Conservation (phyloP, 1,140 invertebrate genomes). For the Macrobrachium rosenbergii region DNA sequence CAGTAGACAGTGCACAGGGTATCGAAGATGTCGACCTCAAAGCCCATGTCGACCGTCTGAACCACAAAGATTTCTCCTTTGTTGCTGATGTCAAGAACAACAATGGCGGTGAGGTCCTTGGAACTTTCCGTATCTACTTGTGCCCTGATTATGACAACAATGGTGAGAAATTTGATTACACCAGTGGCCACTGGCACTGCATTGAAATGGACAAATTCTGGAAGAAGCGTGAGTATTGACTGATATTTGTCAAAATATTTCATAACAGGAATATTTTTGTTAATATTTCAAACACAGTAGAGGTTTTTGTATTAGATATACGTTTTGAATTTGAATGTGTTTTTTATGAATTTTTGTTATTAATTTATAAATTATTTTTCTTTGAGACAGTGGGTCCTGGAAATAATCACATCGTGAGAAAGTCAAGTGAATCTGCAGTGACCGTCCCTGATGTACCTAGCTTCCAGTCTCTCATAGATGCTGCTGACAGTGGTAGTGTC, state of each 20-base stretch:
- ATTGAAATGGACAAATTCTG: slow-evolving; percentile 79
- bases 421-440: slow-evolving; percentile 30
- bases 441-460: slow-evolving; percentile 14
- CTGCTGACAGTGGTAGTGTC: slow-evolving; percentile 69
- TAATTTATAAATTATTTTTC: neutral
- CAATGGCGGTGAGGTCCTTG: slow-evolving; percentile 70
- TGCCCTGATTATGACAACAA: slow-evolving; percentile 79
- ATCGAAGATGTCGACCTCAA: slow-evolving; percentile 66
- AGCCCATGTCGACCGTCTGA: slow-evolving; percentile 74
- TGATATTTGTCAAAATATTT: too few relatives aligned
- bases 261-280: too few relatives aligned
- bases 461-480: neutral
- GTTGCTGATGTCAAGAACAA: slow-evolving; percentile 75
- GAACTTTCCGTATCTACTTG: slow-evolving; percentile 76
- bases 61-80: slow-evolving; percentile 78
- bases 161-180: slow-evolving; percentile 74
- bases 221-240: slow-evolving; percentile 60
- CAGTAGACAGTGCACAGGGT: slow-evolving; percentile 70
- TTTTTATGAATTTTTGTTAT: too few relatives aligned
- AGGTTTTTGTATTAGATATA: too few relatives aligned
- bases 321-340: too few relatives aligned
- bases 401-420: slow-evolving; percentile 2
- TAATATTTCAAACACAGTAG: too few relatives aligned
- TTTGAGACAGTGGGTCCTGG: slow-evolving; percentile 15
- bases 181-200: slow-evolving; percentile 76